Percentiles rank a stretch among this genome's conserved stretches.
Evolutionary conservation across 2,797 vertebrate genomes (phyloP).

Genomic region (Tokudaia muenninki): DNA sequence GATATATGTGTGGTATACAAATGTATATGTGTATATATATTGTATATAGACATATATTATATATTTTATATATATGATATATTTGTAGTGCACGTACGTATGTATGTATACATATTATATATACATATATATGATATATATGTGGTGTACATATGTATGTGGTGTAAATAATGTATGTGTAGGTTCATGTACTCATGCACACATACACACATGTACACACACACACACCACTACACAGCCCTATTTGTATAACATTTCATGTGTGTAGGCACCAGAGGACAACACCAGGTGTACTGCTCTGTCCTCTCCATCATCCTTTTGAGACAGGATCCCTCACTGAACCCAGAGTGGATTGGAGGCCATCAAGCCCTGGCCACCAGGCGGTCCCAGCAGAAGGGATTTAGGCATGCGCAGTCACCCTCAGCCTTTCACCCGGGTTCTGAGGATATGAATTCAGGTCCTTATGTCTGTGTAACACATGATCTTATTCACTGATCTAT

Average conservation of each 20-base stretch:
- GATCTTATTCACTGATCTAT: not conserved
- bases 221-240: not conserved
- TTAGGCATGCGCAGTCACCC: not conserved
- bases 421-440: not conserved
- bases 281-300: not conserved
- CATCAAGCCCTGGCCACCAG: not conserved
- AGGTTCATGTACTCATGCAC: not conserved
- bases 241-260: not conserved
- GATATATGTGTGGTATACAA: too few relatives aligned
- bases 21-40: too few relatives aligned
- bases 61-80: not conserved
- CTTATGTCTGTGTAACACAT: not conserved
- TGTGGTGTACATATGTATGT: not conserved
- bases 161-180: not conserved
- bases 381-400: not conserved
- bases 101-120: not conserved
- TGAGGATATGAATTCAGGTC: not conserved
- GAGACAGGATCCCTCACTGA: not conserved
- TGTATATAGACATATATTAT: too few relatives aligned
- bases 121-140: not conserved
- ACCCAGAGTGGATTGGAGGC: not conserved
- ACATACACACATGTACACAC: not conserved
- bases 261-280: not conserved
- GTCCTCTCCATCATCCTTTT: not conserved
- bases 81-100: not conserved